Base-by-base conservation (phyloP, 2,113 vertebrate species). In the Nycticebus coucang region DNA sequence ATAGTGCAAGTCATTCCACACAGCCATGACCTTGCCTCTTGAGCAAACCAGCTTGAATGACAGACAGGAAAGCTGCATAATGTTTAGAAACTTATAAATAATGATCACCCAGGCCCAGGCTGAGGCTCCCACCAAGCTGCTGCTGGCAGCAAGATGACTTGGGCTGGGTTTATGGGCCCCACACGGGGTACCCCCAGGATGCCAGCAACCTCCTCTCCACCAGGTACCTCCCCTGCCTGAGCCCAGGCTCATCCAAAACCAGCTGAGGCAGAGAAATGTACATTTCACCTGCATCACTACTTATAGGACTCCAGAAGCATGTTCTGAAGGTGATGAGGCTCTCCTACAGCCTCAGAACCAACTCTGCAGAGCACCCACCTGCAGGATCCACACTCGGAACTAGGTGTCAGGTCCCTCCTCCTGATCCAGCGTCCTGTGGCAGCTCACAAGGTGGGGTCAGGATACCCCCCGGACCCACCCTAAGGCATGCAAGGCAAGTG, bases 1-100 rank as follows among this genome's bases (percentile, higher is more conserved):
- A 69, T 64, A 66, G 94, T 30, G 33, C 41, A 37, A n/a, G 50
- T 95, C 95, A 86, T 17, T 35, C 72, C 88, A 89, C 77, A 92
- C 1, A 2, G 95, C 89, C 80, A 17, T 26, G 96, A 93, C 79
- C 97, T 98, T 97, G 86, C 96, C 4, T 87, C 66, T 94, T 80
- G n/a, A 95, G 90, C 97, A 93, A 7, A 30, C 35, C n/a, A 14
- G 87, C 72, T 87, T 89, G 77, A 37, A 91, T 68, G 93, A 96
- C 94, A 78, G 95, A 66, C 33, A 28, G 82, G 79, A 0, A 69
- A 91, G 95, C 87, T 4, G 8, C 5, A 11, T 9, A 28, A 0
- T 57, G 64, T 13, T 10, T 50, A 64, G n/a, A 45, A 37, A 71
- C 35, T 24, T 26, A 26, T 13, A 15, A 68, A 53, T n/a, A 12